A percentile compares a stretch with the other conserved stretches of the same genome.
These are phyloP conservation scores for Ophion ellenae DNA, from an alignment of 2,888 invertebrate species.

Conservation along the genomic window DNA sequence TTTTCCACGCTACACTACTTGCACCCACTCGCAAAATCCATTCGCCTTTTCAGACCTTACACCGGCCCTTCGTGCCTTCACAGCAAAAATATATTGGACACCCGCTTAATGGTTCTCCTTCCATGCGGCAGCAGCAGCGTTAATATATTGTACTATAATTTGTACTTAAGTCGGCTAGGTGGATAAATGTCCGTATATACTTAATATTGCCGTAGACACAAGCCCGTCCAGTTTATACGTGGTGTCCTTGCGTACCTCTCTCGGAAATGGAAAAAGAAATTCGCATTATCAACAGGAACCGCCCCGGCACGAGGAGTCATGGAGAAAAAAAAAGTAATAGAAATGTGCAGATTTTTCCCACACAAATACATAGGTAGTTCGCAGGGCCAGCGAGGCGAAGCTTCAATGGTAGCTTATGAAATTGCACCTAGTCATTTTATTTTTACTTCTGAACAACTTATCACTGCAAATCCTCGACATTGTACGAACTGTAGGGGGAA, in stretches of 20 bases:
- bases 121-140: slow-evolving; percentile 2
- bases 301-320: no score
- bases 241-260: slow-evolving; percentile 23
- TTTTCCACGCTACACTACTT: slow-evolving; percentile 23
- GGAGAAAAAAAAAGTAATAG: slow-evolving; percentile 20
- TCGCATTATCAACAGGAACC: slow-evolving; percentile 38
- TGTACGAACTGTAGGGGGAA: no score
- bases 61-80: slow-evolving; percentile 1
- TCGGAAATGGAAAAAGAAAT: slow-evolving; percentile 59
- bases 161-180: slow-evolving; percentile 15
- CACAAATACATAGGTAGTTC: slow-evolving; percentile 7
- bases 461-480: no score
- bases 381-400: background rate
- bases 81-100: slow-evolving; percentile 49
- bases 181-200: slow-evolving; percentile 14
- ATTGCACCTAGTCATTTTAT: no score
- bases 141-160: slow-evolving; percentile 23
- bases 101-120: slow-evolving; percentile 13
- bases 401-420: no score
- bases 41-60: slow-evolving; percentile 37
- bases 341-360: slow-evolving; percentile 41
- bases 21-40: slow-evolving; percentile 37
- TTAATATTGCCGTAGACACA: slow-evolving; percentile 31
- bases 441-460: no score
- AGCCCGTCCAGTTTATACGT: background rate